phyloP scores from a whole-genome alignment of 1,140 invertebrate species.

The Aphaenogaster floridana region DNA sequence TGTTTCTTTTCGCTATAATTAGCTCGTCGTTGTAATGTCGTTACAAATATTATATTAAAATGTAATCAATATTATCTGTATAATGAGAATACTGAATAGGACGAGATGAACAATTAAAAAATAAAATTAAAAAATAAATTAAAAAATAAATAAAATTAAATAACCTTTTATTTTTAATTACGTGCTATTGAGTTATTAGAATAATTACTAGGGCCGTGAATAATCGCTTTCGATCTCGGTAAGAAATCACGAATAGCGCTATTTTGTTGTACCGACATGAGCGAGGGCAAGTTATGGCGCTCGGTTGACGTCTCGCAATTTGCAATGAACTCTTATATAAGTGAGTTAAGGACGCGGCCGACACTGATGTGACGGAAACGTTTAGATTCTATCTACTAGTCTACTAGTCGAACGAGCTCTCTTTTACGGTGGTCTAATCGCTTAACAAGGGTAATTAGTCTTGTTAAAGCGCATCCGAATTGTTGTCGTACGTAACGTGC shows the following conservation, averaged over 20 bases:
- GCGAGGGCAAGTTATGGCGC: slow-evolving; percentile 37
- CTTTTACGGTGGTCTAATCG: slow-evolving; percentile 51
- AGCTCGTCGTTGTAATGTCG: neutral
- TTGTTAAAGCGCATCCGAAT: slow-evolving; percentile 46
- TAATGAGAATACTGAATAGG: neutral
- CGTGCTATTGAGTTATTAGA: neutral
- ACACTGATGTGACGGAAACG: slow-evolving; percentile 62
- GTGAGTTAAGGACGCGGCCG: slow-evolving; percentile 55
- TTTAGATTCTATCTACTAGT: slow-evolving; percentile 68
- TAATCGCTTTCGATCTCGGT: neutral
- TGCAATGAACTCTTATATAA: slow-evolving; percentile 63
- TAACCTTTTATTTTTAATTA: neutral
- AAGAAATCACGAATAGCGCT: slow-evolving; percentile 16
- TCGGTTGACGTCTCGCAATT: slow-evolving; percentile 52
- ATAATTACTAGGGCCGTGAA: neutral
- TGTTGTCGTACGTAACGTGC: slow-evolving; percentile 41
- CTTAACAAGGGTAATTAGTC: slow-evolving; percentile 70
- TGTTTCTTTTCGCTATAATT: neutral
- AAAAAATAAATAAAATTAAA: too few species aligned
- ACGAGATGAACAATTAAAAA: neutral
- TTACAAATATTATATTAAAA: neutral
- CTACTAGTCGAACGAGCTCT: slow-evolving; percentile 49
- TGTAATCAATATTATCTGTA: neutral
- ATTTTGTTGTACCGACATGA: slow-evolving; percentile 25
- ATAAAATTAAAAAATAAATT: too few species aligned